Conservation (phyloP, 2,888 invertebrate genomes). For the Oligia latruncula region DNA sequence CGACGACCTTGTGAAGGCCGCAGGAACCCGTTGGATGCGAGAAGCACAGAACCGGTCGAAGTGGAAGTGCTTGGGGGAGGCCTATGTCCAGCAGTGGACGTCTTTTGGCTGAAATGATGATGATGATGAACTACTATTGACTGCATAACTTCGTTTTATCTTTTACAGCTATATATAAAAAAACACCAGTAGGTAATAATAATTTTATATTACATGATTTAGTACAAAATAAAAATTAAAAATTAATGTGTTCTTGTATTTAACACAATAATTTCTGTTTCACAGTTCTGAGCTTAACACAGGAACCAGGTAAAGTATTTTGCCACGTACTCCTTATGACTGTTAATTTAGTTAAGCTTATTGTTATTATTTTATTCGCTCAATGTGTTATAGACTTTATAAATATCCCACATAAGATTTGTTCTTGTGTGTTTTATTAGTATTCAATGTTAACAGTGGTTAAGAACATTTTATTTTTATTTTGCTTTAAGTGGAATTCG, state of each 20-base stretch:
- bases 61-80: too few species aligned
- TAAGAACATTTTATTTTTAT: not conserved
- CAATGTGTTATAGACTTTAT: not conserved
- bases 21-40: too few species aligned
- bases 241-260: constrained; percentile 4
- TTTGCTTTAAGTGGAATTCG: not conserved
- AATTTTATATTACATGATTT: too few species aligned
- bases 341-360: constrained; percentile 19
- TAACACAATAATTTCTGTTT: constrained; percentile 58
- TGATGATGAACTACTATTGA: not conserved
- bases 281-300: constrained; percentile 66
- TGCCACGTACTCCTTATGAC: constrained; percentile 39
- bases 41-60: too few species aligned
- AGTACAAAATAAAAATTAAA: not conserved
- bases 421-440: too few species aligned
- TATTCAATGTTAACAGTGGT: not conserved
- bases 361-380: not conserved
- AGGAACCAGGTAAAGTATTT: constrained; percentile 66
- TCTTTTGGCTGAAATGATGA: too few species aligned
- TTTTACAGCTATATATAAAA: not conserved
- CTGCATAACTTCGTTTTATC: not conserved
- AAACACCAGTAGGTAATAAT: not conserved
- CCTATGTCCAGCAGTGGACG: too few species aligned
- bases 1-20: too few species aligned
- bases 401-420: not conserved